Evolutionary conservation across 2,113 vertebrate genomes (phyloP).

Genomic region (Amphilophus citrinellus): DNA sequence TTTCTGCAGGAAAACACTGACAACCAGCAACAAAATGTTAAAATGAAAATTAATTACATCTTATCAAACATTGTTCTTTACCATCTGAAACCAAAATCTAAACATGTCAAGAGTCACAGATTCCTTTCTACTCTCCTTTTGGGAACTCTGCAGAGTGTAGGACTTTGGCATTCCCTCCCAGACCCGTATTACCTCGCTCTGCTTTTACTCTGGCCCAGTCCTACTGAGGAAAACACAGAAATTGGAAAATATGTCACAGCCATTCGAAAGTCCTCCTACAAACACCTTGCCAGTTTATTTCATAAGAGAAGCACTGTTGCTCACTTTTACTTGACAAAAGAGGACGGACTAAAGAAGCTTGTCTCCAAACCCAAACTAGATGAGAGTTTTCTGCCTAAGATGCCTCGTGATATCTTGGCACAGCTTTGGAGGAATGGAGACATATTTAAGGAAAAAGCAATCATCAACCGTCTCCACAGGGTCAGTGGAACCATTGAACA

Average conservation of each 20-base stretch:
- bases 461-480: slow-evolving; percentile 41
- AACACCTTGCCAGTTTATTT: background rate
- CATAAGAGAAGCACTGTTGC: slow-evolving; percentile 51
- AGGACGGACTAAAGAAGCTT: slow-evolving; percentile 44
- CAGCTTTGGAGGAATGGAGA: slow-evolving; percentile 64
- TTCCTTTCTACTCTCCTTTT: background rate
- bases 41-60: slow-evolving; percentile 65
- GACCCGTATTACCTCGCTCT: slow-evolving; percentile 69
- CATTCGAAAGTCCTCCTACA: slow-evolving; percentile 40
- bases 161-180: slow-evolving; percentile 22
- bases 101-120: slow-evolving; percentile 3
- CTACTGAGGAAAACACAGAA: slow-evolving; percentile 5
- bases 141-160: slow-evolving; percentile 51
- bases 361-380: slow-evolving; percentile 57
- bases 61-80: slow-evolving; percentile 63
- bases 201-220: slow-evolving; percentile 68
- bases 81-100: slow-evolving; percentile 20
- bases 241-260: slow-evolving; percentile 53
- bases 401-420: background rate
- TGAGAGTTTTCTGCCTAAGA: slow-evolving; percentile 33
- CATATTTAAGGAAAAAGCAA: slow-evolving; percentile 61
- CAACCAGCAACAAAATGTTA: background rate
- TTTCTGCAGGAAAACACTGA: slow-evolving; percentile 10
- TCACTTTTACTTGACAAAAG: slow-evolving; percentile 55
- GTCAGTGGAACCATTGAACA: slow-evolving; percentile 57